Evolutionary conservation across 2,113 vertebrate genomes (phyloP).

Genomic region (Indicator maculatus): DNA sequence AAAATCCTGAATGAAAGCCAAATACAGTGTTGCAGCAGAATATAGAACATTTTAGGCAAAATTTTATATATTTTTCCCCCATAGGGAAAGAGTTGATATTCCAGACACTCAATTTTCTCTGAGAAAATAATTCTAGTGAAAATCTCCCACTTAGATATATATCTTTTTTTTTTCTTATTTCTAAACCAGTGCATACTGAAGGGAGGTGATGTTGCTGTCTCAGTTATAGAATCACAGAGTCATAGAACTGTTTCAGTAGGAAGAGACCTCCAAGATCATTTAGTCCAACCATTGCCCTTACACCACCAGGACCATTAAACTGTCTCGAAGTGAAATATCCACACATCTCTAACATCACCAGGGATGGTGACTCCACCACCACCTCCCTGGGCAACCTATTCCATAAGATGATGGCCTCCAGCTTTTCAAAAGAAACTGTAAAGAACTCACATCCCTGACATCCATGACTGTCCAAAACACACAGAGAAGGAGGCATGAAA

Average conservation of each 20-base stretch:
- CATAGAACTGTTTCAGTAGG: too few relatives aligned
- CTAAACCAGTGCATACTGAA: background rate
- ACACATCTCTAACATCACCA: too few relatives aligned
- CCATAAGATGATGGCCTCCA: background rate
- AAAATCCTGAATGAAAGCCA: background rate
- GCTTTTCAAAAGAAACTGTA: background rate
- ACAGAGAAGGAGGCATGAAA: background rate
- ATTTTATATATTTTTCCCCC: background rate
- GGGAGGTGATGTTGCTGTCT: background rate
- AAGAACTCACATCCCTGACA: background rate
- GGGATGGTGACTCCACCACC: too few relatives aligned
- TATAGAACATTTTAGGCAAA: background rate
- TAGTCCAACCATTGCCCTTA: too few relatives aligned
- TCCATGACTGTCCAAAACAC: background rate
- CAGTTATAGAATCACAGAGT: too few relatives aligned
- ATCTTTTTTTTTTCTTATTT: background rate
- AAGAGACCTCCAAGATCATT: too few relatives aligned
- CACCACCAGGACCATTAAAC: too few relatives aligned
- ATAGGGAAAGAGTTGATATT: background rate
- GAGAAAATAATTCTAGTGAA: background rate
- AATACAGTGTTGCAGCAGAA: accelerated
- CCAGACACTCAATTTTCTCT: background rate
- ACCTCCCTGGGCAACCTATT: too few relatives aligned
- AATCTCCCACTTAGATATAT: background rate
- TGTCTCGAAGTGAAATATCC: too few relatives aligned